Evolutionary conservation across 2,113 vertebrate species (phyloP), one percentile per base, ranked within the genome.

Genomic region (Anseranas semipalmata): DNA sequence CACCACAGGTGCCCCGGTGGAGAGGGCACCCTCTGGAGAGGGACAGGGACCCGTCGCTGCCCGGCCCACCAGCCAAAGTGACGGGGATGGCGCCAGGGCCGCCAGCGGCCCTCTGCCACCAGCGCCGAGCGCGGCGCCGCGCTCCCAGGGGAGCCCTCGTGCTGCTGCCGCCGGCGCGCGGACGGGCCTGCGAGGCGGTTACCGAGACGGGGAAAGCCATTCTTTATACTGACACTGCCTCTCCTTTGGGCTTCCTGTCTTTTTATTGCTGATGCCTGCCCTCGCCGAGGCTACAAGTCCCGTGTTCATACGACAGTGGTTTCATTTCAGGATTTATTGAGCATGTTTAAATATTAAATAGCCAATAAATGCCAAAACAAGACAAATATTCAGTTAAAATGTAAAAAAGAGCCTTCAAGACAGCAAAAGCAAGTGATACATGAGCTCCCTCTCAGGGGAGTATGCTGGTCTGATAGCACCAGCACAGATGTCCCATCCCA

Each of bases 301-400:
- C 21, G 56, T n/a, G 43, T 91, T 90, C 48, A 63, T 17, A 87
- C 55, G 33, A 65, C 65, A 67, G 46, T 67, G 32, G 43, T 76
- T 95, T 87, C 19, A 92, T 63, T 76, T 93, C 71, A 79, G 45
- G 48, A 93, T 93, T 84, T 95, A 74, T 67, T 87, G 91, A 89
- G 56, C 28, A 35, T 17, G 28, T 79, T 85, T 86, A 87, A 95
- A 87, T 55, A 71, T 39, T 68, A 94, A 93, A 46, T 30, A 85
- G 33, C 41, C 79, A 96, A 71, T 86, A 97, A 80, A 91, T 52
- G 56, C 30, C 76, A 89, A 88, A 95, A 24, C 43, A 10, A 96
- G 89, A 90, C 22, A 92, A 95, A 83, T 24, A 84, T 45, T 87
- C 21, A 39, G 97, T 93, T 94, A 87, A 91, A 91, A 85, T 48